phyloP scores from a whole-genome alignment of 2,113 vertebrate species.

The Urocynchramus pylzowi region DNA sequence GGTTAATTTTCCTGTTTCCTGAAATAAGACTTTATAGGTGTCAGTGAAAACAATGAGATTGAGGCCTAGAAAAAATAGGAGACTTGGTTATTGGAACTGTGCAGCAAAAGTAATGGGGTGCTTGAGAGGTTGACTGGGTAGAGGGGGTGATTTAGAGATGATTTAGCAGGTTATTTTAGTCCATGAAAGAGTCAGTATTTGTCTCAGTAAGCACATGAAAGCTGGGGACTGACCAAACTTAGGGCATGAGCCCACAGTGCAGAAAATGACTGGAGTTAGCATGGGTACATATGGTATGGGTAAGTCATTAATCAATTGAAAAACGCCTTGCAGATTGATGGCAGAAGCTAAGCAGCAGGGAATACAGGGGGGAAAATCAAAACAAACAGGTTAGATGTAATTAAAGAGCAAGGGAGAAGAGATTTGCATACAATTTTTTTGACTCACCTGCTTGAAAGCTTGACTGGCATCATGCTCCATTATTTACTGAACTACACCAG shows the following conservation, averaged over 20 bases:
- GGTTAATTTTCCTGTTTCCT: conserved; percentile 37
- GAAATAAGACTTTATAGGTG: conserved; percentile 16
- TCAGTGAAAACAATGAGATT: not conserved
- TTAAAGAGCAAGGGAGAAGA: not conserved
- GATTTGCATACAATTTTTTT: not conserved
- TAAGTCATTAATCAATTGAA: not conserved
- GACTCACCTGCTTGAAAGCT: not conserved
- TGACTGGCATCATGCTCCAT: not conserved
- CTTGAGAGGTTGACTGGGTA: not conserved
- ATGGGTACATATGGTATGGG: not conserved
- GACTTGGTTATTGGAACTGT: not conserved
- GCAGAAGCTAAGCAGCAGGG: not conserved
- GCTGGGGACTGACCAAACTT: not conserved
- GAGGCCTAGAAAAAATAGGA: not conserved
- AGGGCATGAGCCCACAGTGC: not conserved
- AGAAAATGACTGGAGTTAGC: not conserved
- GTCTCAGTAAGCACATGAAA: not conserved
- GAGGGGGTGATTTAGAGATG: not conserved
- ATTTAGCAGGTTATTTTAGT: not conserved
- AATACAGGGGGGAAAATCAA: not conserved
- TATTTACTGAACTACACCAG: not conserved
- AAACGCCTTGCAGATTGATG: not conserved
- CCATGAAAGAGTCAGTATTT: not conserved
- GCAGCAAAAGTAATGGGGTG: not conserved
- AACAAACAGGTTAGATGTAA: not conserved